Conservation (phyloP, 1,140 invertebrate species). For the Cyclargus thomasi region DNA sequence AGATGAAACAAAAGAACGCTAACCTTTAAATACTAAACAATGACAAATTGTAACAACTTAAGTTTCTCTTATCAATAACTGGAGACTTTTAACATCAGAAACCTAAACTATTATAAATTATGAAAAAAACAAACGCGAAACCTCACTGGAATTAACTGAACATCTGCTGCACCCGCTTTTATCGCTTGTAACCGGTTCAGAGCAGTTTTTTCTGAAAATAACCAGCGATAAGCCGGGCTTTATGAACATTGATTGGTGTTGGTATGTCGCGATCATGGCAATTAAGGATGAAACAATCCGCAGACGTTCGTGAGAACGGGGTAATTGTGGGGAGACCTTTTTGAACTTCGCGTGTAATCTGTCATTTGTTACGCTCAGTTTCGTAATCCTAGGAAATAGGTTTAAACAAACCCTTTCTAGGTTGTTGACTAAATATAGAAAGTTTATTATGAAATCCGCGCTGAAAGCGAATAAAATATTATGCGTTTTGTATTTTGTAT, state of each 20-base stretch:
- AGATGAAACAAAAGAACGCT: too few species aligned
- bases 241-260: conserved; percentile 15
- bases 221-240: neutral
- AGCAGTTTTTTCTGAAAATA: neutral
- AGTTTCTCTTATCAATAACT: neutral
- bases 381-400: neutral
- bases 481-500: too few species aligned
- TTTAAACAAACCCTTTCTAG: too few species aligned
- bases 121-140: neutral
- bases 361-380: neutral
- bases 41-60: neutral
- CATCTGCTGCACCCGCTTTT: neutral
- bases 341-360: neutral
- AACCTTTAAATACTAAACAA: too few species aligned
- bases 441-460: neutral
- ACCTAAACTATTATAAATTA: neutral
- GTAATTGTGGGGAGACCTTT: conserved; percentile 1
- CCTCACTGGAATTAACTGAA: neutral
- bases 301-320: conserved; percentile 1
- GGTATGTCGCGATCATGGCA: neutral
- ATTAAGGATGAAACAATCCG: conserved; percentile 11
- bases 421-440: too few species aligned
- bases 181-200: neutral
- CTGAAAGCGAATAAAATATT: too few species aligned
- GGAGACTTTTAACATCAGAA: neutral